Percentiles rank a stretch among this genome's conserved stretches.
Evolutionary conservation across 1,140 invertebrate species (phyloP).

Genomic region (Magallana ariakensis): DNA sequence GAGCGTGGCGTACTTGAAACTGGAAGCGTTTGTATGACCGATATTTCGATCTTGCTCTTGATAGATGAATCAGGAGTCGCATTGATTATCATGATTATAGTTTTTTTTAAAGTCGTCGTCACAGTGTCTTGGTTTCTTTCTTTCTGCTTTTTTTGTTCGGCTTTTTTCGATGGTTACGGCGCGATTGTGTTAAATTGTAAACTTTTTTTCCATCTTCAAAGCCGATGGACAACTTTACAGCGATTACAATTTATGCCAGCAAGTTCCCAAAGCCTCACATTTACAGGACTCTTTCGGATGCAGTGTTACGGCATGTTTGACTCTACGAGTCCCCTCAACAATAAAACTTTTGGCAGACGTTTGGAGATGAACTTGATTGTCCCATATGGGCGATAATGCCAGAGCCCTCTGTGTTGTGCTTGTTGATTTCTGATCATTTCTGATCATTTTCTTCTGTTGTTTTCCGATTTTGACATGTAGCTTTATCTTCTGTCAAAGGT

Average conservation of each 20-base stretch:
- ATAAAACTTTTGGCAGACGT: not conserved
- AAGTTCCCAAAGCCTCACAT: conserved; percentile 39
- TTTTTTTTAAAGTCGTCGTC: not conserved
- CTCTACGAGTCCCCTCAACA: conserved; percentile 14
- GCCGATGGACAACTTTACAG: conserved; percentile 16
- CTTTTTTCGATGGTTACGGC: conserved; percentile 22
- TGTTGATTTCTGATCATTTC: not conserved
- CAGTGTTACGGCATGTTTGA: conserved; percentile 40
- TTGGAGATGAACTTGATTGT: conserved; percentile 3
- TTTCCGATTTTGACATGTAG: not conserved
- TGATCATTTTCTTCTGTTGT: no score
- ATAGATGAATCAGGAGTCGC: conserved; percentile 33
- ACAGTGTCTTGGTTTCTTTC: conserved; percentile 33
- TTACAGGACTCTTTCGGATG: conserved; percentile 34
- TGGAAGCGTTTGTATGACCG: no score
- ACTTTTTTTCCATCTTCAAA: not conserved
- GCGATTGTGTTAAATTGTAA: conserved; percentile 25
- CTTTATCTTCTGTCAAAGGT: not conserved
- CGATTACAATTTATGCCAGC: conserved; percentile 38
- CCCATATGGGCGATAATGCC: not conserved
- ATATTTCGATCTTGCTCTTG: no score
- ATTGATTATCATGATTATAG: not conserved
- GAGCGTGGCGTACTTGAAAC: no score
- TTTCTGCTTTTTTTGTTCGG: conserved; percentile 39
- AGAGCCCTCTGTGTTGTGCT: conserved; percentile 10